Percentiles rank a stretch among this genome's conserved stretches.
These are phyloP conservation scores for Siderastrea radians DNA, from an alignment of 92 coral and sea anemone genomes.

Conservation along the genomic window DNA sequence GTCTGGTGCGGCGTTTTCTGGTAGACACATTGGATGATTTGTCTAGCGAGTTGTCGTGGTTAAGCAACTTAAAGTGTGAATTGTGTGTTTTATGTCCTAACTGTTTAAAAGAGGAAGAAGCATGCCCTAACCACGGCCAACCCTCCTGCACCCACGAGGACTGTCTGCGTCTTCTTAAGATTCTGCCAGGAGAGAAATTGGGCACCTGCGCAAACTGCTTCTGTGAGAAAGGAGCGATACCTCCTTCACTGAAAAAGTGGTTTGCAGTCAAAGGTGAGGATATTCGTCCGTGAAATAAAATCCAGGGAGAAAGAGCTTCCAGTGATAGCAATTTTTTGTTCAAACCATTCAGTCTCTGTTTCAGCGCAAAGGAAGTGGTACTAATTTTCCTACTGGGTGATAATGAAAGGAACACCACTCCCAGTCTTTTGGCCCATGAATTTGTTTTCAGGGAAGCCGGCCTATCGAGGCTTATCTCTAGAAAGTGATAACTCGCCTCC, in stretches of 20 bases:
- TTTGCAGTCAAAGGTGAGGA: not conserved
- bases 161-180: too few relatives aligned
- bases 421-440: too few relatives aligned
- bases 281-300: not conserved
- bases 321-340: not conserved
- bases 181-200: not conserved
- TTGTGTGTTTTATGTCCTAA: not conserved
- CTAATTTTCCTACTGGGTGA: too few relatives aligned
- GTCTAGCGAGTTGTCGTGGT: not conserved
- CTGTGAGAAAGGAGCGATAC: not conserved
- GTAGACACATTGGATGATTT: not conserved
- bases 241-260: not conserved
- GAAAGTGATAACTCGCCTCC: too few relatives aligned
- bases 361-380: too few relatives aligned
- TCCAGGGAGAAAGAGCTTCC: not conserved
- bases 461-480: too few relatives aligned
- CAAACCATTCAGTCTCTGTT: too few relatives aligned
- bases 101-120: not conserved
- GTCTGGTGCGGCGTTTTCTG: not conserved
- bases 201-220: not conserved
- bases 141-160: not conserved
- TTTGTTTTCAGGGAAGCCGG: too few relatives aligned
- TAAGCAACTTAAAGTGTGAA: not conserved
- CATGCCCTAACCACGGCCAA: not conserved
- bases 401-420: too few relatives aligned